Conservation (phyloP, 2,888 invertebrate species). For the Microdon myrmicae region DNA sequence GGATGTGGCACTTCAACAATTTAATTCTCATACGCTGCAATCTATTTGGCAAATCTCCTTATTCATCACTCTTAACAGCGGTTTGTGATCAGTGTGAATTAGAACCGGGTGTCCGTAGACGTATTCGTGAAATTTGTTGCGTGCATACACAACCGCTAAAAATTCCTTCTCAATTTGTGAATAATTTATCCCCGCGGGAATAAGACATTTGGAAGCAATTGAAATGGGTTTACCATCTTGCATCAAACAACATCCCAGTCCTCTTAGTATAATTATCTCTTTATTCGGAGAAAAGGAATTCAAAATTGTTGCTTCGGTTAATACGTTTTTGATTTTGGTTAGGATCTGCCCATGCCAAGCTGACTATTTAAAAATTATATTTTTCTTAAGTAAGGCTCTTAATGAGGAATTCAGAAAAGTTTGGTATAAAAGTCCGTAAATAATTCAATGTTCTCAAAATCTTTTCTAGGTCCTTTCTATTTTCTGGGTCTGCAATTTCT, state of each 20-base stretch:
- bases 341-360: slow-evolving; percentile 36
- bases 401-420: slow-evolving; percentile 22
- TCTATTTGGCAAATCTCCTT: slow-evolving; percentile 50
- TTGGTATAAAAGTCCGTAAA: slow-evolving; percentile 13
- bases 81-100: slow-evolving; percentile 16
- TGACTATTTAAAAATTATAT: slow-evolving; percentile 50
- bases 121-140: slow-evolving; percentile 7
- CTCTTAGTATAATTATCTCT: slow-evolving; percentile 20
- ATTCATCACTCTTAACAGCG: slow-evolving; percentile 22
- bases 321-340: slow-evolving; percentile 49
- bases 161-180: slow-evolving; percentile 38
- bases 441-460: slow-evolving; percentile 55
- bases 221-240: slow-evolving; percentile 30
- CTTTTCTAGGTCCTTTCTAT: slow-evolving; percentile 54
- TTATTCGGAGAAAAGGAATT: slow-evolving; percentile 9
- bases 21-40: slow-evolving; percentile 53
- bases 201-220: slow-evolving; percentile 53
- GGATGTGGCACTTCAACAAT: slow-evolving; percentile 50
- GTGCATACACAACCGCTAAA: slow-evolving; percentile 28
- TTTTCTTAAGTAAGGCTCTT: slow-evolving; percentile 50
- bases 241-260: slow-evolving; percentile 22
- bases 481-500: slow-evolving; percentile 44
- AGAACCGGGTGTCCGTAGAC: slow-evolving; percentile 14
- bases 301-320: slow-evolving; percentile 46
- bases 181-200: slow-evolving; percentile 50